A percentile compares a stretch with the other conserved stretches of the same genome.
phyloP scores from a whole-genome alignment of 2,113 vertebrate genomes.

The Dipodomys spectabilis region DNA sequence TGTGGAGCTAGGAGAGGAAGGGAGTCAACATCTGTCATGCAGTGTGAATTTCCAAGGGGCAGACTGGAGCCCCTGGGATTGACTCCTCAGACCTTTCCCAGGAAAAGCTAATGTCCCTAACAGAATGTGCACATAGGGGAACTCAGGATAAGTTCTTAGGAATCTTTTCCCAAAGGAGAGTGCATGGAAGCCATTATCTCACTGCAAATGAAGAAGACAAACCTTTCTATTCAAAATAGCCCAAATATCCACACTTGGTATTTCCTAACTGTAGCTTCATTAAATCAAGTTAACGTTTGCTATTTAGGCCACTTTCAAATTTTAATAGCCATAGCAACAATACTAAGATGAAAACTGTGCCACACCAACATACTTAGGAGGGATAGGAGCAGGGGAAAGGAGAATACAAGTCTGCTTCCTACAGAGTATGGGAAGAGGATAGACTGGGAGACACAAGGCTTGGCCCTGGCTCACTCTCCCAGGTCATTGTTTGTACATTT shows the following conservation, averaged over 20 bases:
- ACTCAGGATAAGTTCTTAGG: not conserved
- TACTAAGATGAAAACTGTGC: not conserved
- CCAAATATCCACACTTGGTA: not conserved
- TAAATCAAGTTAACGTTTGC: not conserved
- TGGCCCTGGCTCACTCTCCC: not conserved
- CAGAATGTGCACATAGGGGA: constrained; percentile 36
- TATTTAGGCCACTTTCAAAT: not conserved
- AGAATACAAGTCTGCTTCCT: not conserved
- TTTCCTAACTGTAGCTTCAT: not conserved
- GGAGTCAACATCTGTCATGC: constrained; percentile 34
- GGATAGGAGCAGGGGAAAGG: not conserved
- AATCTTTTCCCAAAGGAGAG: constrained; percentile 35
- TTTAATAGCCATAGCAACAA: not conserved
- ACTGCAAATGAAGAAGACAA: not conserved
- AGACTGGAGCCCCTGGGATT: constrained; percentile 23
- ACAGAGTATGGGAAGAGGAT: fast-evolving
- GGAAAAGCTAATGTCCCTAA: constrained; percentile 33
- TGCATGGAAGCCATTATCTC: not conserved
- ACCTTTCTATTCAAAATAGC: not conserved
- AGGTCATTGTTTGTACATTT: not conserved
- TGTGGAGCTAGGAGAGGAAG: not conserved
- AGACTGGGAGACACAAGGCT: not conserved
- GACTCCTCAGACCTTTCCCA: constrained; percentile 74
- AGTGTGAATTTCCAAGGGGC: not conserved
- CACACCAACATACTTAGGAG: not conserved